These are phyloP conservation scores for Dione vanillae DNA, from an alignment of 2,888 invertebrate genomes.

Conservation along the genomic window DNA sequence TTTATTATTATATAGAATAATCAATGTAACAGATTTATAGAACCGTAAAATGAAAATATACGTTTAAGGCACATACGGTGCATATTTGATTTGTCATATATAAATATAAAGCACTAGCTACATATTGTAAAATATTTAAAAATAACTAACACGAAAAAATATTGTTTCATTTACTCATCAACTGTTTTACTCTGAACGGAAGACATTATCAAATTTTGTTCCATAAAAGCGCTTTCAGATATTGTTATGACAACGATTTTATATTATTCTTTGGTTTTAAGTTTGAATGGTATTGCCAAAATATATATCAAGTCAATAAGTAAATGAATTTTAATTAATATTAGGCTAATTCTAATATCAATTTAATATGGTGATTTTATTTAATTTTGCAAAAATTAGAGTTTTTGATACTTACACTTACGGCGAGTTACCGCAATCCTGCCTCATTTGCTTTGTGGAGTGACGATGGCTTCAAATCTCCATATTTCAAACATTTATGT, in stretches of 20 bases:
- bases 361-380: slow-evolving; percentile 51
- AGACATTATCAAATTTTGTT: slow-evolving; percentile 65
- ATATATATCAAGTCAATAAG: slow-evolving; percentile 66
- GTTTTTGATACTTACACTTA: slow-evolving; percentile 46
- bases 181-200: slow-evolving; percentile 59
- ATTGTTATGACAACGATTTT: slow-evolving; percentile 53
- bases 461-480: slow-evolving; percentile 41
- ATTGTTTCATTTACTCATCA: slow-evolving; percentile 67
- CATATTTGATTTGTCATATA: slow-evolving; percentile 69
- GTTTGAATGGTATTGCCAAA: slow-evolving; percentile 68
- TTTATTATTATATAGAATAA: slow-evolving; percentile 74
- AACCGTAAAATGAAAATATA: slow-evolving; percentile 77
- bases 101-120: slow-evolving; percentile 77
- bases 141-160: slow-evolving; percentile 41
- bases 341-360: slow-evolving; percentile 70
- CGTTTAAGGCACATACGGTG: slow-evolving; percentile 82
- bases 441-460: slow-evolving; percentile 39
- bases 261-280: slow-evolving; percentile 79
- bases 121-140: slow-evolving; percentile 65
- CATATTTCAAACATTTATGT: slow-evolving; percentile 43
- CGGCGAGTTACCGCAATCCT: slow-evolving; percentile 46
- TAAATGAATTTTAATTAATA: slow-evolving; percentile 62
- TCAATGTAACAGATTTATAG: slow-evolving; percentile 77
- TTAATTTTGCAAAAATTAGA: slow-evolving; percentile 33
- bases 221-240: slow-evolving; percentile 63